Percentiles rank a stretch among this genome's conserved stretches.
phyloP scores from a whole-genome alignment of 1,140 invertebrate species.

The Pinna nobilis region DNA sequence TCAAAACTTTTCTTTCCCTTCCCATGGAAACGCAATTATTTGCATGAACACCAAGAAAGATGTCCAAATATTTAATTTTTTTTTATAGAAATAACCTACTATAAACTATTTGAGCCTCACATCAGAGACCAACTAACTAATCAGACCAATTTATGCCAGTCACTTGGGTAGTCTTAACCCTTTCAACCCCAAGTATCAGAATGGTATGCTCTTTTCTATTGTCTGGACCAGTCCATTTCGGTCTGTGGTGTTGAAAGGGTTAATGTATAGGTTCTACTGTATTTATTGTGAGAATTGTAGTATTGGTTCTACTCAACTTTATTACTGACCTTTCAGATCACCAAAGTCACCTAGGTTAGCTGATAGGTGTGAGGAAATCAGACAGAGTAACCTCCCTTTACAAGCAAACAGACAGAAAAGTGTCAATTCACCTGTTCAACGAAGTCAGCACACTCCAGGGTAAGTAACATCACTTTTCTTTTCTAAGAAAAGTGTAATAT shows the following conservation, averaged over 20 bases:
- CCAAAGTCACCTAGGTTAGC: neutral
- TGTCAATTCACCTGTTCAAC: slow-evolving; percentile 2
- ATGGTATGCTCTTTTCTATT: too few relatives aligned
- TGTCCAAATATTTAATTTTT: too few relatives aligned
- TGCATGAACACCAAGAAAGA: too few relatives aligned
- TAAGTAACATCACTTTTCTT: neutral
- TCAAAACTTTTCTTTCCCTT: too few relatives aligned
- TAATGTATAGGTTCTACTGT: neutral
- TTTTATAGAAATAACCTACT: neutral
- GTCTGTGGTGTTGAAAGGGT: too few relatives aligned
- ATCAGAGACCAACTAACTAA: too few relatives aligned
- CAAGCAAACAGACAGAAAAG: slow-evolving; percentile 29
- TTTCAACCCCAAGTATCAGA: slow-evolving; percentile 4
- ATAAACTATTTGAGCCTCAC: neutral
- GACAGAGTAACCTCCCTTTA: slow-evolving; percentile 36
- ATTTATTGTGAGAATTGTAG: neutral
- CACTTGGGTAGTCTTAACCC: too few relatives aligned
- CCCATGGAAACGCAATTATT: too few relatives aligned
- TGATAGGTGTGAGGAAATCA: neutral
- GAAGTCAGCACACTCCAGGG: slow-evolving; percentile 12
- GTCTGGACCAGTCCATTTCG: too few relatives aligned
- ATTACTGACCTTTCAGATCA: neutral
- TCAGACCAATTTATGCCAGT: too few relatives aligned
- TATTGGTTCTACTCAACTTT: neutral
- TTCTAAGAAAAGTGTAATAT: neutral